phyloP scores from a whole-genome alignment of 2,797 vertebrate species.

The Propithecus deckenii region DNA sequence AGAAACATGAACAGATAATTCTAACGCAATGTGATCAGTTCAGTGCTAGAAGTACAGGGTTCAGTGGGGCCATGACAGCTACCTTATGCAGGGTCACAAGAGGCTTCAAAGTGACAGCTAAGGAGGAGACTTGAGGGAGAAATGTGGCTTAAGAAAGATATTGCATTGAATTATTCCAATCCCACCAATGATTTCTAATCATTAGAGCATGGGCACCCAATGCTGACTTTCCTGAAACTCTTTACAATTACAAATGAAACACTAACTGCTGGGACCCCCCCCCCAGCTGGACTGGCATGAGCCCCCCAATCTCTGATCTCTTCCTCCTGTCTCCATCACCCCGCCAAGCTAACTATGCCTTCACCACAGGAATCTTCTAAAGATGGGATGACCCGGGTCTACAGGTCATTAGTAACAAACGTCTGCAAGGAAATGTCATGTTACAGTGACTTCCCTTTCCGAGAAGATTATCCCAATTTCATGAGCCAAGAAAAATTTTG shows the following conservation, averaged over 20 bases:
- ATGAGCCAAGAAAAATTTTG: slow-evolving; percentile 90
- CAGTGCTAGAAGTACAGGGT: neutral
- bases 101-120: neutral
- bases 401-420: slow-evolving; percentile 92
- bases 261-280: neutral
- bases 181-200: neutral
- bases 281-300: neutral
- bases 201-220: neutral
- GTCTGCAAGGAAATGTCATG: slow-evolving; percentile 96
- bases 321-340: neutral
- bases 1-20: neutral
- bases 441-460: slow-evolving; percentile 94
- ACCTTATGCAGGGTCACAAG: neutral
- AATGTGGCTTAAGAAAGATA: neutral
- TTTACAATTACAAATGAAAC: neutral
- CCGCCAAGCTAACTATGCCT: neutral
- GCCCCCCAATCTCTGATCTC: neutral
- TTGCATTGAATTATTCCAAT: neutral
- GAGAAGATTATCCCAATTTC: slow-evolving; percentile 90
- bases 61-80: no score
- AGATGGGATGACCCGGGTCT: slow-evolving; percentile 87
- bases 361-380: slow-evolving; percentile 87
- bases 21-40: accelerated
- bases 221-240: neutral
- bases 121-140: neutral